Conservation (phyloP, 2,113 vertebrate genomes). For the Nymphicus hollandicus region DNA sequence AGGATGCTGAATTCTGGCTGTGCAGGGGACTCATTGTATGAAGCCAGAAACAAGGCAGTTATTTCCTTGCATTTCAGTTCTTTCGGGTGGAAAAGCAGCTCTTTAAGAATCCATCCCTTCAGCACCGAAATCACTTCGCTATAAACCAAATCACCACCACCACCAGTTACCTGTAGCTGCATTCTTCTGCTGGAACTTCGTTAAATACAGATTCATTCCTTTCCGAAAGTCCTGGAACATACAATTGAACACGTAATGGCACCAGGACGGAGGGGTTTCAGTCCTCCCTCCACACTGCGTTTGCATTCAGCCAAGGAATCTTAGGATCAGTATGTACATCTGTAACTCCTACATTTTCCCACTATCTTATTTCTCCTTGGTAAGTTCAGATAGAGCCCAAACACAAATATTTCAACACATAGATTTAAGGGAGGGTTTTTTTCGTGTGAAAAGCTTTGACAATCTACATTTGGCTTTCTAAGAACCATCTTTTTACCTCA, state of each 20-base stretch:
- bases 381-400: not conserved
- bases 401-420: not conserved
- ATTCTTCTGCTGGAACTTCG: conserved; percentile 97
- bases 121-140: not conserved
- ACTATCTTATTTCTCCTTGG: not conserved
- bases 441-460: not conserved
- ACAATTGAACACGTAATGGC: not conserved
- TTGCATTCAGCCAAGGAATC: not conserved
- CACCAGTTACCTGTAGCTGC: conserved; percentile 88
- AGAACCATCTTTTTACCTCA: conserved; percentile 76
- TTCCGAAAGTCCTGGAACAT: conserved; percentile 91
- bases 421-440: not conserved
- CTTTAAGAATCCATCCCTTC: not conserved
- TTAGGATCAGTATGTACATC: not conserved
- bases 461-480: not conserved
- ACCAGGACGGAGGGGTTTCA: not conserved
- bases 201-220: conserved; percentile 96
- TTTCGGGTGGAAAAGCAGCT: not conserved
- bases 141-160: not conserved
- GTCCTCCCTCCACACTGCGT: not conserved
- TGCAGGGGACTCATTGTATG: not conserved
- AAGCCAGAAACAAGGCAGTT: not conserved
- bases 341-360: not conserved
- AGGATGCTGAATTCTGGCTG: not conserved
- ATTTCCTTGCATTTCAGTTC: not conserved